Percentiles rank a stretch among this genome's conserved stretches.
Evolutionary conservation across 2,113 vertebrate genomes (phyloP).

Genomic region (Mixornis gularis): DNA sequence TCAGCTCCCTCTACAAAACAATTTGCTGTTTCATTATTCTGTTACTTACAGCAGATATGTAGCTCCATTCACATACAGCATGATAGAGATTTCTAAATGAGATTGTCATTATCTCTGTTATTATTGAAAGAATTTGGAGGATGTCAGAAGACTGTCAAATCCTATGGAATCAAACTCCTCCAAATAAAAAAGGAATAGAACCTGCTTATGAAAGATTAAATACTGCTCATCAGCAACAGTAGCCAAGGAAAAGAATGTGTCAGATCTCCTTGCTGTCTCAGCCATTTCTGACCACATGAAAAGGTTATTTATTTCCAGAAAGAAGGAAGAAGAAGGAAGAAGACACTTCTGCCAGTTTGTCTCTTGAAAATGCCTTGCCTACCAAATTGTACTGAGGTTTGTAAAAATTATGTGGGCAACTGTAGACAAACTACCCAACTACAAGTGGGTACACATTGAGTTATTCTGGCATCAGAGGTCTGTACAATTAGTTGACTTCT

Average conservation of each 20-base stretch:
- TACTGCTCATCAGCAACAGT: conserved; percentile 9
- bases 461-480: neutral
- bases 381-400: neutral
- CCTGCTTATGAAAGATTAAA: conserved; percentile 59
- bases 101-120: conserved; percentile 50
- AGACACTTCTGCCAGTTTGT: neutral
- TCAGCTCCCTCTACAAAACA: conserved; percentile 8
- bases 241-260: conserved; percentile 24
- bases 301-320: neutral
- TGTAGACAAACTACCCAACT: neutral
- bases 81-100: conserved; percentile 58
- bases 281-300: neutral
- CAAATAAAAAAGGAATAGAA: conserved; percentile 51
- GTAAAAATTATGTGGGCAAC: neutral
- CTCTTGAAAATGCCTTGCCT: neutral
- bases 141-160: conserved; percentile 50
- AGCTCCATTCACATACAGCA: neutral
- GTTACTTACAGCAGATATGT: conserved; percentile 40
- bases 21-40: conserved; percentile 47
- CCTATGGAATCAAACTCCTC: conserved; percentile 41
- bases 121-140: conserved; percentile 55
- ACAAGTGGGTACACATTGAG: neutral
- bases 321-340: neutral
- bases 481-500: neutral
- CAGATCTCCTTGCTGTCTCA: conserved; percentile 9